Percentiles rank a stretch among this genome's conserved stretches.
phyloP scores from a whole-genome alignment of 1,140 invertebrate genomes.

The Drosophila miranda region DNA sequence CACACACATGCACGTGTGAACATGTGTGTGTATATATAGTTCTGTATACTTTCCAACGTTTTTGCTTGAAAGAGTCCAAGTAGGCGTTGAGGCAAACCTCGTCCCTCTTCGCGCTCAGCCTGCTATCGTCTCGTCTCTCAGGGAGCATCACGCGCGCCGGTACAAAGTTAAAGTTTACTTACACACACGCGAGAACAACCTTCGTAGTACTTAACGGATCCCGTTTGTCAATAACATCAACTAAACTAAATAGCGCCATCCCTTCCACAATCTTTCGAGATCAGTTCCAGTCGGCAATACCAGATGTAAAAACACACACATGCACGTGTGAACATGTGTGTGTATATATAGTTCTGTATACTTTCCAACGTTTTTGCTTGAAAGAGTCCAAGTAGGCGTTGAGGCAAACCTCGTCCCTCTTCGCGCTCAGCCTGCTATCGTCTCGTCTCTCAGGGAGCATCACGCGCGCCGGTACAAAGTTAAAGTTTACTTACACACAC shows the following conservation, averaged over 20 bases:
- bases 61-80: conserved; percentile 30
- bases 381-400: conserved; percentile 62
- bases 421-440: conserved; percentile 6
- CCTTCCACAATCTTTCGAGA: neutral
- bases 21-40: conserved; percentile 4
- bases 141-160: conserved; percentile 58
- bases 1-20: too few species aligned
- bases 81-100: conserved; percentile 57
- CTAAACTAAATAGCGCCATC: conserved; percentile 38
- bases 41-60: conserved; percentile 16
- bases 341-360: conserved; percentile 11
- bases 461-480: conserved; percentile 66
- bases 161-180: conserved; percentile 64
- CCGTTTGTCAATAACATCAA: conserved; percentile 64
- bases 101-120: conserved; percentile 5
- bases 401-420: conserved; percentile 17
- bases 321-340: neutral
- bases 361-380: conserved; percentile 10
- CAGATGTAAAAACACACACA: too few species aligned
- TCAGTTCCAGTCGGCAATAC: too few species aligned
- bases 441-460: conserved; percentile 35
- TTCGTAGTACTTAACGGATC: conserved; percentile 29
- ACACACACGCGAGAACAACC: conserved; percentile 28
- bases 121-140: conserved; percentile 12
- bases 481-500: conserved; percentile 51